Conservation (phyloP, 2,888 invertebrate genomes). For the Gasteruption jaculator region DNA sequence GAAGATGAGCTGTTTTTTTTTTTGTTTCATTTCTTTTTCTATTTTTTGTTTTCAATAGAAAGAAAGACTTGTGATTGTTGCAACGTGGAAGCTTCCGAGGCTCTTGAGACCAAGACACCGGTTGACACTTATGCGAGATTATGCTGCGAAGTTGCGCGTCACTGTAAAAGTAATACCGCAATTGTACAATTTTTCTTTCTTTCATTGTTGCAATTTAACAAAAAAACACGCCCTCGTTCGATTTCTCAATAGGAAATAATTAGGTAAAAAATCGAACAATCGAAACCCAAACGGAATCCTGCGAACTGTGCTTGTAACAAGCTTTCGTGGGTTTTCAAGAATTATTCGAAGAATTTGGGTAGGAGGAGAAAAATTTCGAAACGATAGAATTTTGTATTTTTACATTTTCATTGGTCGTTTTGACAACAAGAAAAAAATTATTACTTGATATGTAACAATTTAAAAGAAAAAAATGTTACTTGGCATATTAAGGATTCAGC, state of each 20-base stretch:
- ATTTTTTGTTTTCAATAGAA: slow-evolving; percentile 17
- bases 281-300: slow-evolving; percentile 22
- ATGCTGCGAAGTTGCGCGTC: slow-evolving; percentile 43
- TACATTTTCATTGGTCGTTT: no score
- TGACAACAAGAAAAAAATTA: no score
- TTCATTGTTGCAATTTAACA: slow-evolving; percentile 24
- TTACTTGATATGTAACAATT: no score
- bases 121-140: slow-evolving; percentile 36
- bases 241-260: no score
- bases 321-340: no score
- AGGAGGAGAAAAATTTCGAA: no score
- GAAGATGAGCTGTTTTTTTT: no score
- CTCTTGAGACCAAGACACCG: slow-evolving; percentile 27
- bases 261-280: slow-evolving; percentile 19
- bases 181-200: no score
- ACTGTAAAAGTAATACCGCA: slow-evolving; percentile 48
- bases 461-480: no score
- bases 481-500: no score
- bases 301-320: slow-evolving; percentile 47
- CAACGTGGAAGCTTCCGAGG: slow-evolving; percentile 40
- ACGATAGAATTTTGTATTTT: no score
- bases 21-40: slow-evolving; percentile 10
- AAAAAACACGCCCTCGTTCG: slow-evolving; percentile 24
- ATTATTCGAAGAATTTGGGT: no score
- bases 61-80: slow-evolving; percentile 46